Evolutionary conservation across 2,888 invertebrate genomes (phyloP), one percentile per base, ranked within the genome.

Genomic region (Fragum whitleyi): DNA sequence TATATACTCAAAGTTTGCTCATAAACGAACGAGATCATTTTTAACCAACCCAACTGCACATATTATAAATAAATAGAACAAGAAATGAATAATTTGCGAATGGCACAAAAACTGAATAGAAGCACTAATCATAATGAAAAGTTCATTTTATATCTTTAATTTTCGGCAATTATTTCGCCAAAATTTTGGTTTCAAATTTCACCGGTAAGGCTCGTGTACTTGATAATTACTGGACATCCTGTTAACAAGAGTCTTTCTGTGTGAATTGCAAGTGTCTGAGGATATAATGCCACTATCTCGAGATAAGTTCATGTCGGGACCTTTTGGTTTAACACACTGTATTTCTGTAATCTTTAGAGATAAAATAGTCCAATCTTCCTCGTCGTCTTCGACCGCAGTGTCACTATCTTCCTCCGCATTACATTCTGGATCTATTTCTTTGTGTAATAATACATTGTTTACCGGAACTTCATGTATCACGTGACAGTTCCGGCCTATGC

Each of bases 341-440:
- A 68, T 53, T 67, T 81, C 81, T 19, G 77, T 76, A 0, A 83
- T 62, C 55, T 68, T 75, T 69, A 83, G 28, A 1, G 83, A 78
- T n/a, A 80, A 42, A 47, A 83, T 72, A 28, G 72, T 53, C 83
- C 83, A 83, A 28, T 80, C 78, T 21, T 55, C 68, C 1, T 53
- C 19, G 51, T 74, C 77, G 28, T 74, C 39, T 19, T 36, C 39
- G 19, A 14, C 62, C 32, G 23, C 14, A 0, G 7, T 67, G n/a
- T 71, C 67, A 16, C 19, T 53, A 16, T 36, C 21, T 26, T 23
- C 42, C 14, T 29, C 32, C 23, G 53, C 29, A 21, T n/a, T 32
- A 61, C 61, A 61, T 67, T 16, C 36, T 11, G 69, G 69, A 7
- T 32, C 53, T 69, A 53, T 51, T 53, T 53, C 29, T 69, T 19